Conservation (phyloP, 2,113 vertebrate species). For the Zosterops japonicus region DNA sequence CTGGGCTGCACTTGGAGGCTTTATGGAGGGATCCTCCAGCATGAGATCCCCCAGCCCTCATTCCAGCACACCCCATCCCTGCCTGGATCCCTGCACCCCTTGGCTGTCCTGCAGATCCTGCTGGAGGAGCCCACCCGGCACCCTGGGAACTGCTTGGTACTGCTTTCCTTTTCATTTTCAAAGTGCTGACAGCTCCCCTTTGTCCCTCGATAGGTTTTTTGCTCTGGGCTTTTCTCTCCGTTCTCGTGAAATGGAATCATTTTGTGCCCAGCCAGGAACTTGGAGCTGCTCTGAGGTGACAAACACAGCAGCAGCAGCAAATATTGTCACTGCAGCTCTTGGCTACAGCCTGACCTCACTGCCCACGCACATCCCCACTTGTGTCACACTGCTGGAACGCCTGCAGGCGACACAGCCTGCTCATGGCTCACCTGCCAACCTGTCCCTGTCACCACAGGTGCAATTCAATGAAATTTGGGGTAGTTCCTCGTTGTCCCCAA, state of each 20-base stretch:
- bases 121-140: background rate
- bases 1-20: background rate
- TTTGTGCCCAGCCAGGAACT: background rate
- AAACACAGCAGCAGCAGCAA: background rate
- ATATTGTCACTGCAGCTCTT: background rate
- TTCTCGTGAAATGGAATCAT: background rate
- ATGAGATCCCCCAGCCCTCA: background rate
- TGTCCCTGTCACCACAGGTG: rapidly evolving
- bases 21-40: background rate
- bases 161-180: background rate
- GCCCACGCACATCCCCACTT: rapidly evolving
- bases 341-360: background rate
- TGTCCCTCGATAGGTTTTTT: background rate
- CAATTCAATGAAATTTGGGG: background rate
- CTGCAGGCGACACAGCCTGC: background rate
- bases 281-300: background rate
- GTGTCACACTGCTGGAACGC: rapidly evolving
- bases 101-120: background rate
- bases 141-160: background rate
- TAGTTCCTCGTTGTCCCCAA: rapidly evolving
- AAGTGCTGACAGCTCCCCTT: background rate
- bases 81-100: background rate
- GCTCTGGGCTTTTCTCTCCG: background rate
- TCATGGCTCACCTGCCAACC: rapidly evolving
- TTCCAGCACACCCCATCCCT: background rate